These are phyloP conservation scores for Rhineura floridana DNA, from an alignment of 2,113 vertebrate species.

Conservation along the genomic window DNA sequence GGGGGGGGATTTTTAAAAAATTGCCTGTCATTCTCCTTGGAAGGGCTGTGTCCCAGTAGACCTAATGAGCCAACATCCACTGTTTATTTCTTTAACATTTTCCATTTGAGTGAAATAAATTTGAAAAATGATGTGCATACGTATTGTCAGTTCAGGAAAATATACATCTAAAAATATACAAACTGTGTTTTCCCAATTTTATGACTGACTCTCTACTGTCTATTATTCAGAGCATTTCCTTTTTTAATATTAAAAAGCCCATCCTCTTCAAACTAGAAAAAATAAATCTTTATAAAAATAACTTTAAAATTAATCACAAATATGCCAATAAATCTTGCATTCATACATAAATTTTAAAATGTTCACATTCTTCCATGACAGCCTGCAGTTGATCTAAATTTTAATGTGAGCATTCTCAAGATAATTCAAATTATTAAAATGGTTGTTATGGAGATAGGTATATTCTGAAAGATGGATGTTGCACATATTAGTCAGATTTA, in stretches of 20 bases:
- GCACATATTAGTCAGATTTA: conserved; percentile 20
- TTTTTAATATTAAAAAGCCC: background rate
- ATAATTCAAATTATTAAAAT: conserved; percentile 15
- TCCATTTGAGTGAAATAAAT: background rate
- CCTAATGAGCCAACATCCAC: no score
- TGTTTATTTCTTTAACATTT: background rate
- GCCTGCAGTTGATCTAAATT: conserved; percentile 8
- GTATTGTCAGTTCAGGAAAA: background rate
- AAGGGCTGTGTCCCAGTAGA: no score
- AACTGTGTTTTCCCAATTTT: background rate
- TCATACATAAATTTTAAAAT: conserved; percentile 19
- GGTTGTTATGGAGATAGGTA: conserved; percentile 31
- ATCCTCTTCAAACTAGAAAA: background rate
- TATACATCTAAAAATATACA: background rate
- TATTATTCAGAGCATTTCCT: background rate
- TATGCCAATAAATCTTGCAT: background rate
- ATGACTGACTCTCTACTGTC: background rate
- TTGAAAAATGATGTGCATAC: background rate
- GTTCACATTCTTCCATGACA: background rate
- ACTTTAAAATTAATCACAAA: background rate
- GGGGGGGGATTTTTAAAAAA: no score
- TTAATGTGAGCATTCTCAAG: background rate
- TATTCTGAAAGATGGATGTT: conserved; percentile 16
- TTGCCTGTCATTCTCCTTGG: no score
- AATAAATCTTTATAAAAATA: background rate